These are phyloP conservation scores for Drosophila ironensis DNA, from an alignment of 1,140 invertebrate genomes.

Conservation along the genomic window DNA sequence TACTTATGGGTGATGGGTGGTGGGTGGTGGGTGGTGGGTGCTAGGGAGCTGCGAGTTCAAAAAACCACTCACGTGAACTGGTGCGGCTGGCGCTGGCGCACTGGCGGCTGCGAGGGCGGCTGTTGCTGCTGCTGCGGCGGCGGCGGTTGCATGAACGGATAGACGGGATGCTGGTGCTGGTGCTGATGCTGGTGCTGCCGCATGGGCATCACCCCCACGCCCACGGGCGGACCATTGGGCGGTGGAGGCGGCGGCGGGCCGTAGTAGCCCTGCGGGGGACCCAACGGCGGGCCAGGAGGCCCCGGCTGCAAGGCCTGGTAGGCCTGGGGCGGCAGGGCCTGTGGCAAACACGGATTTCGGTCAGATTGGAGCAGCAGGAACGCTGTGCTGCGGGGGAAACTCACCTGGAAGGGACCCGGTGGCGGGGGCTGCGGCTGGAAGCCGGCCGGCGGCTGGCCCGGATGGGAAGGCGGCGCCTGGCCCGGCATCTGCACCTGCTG, in stretches of 20 bases:
- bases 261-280: constrained; percentile 67
- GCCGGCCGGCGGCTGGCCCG: constrained; percentile 35
- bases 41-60: background rate
- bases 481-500: constrained; percentile 43
- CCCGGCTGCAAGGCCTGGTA: constrained; percentile 82
- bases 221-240: constrained; percentile 59
- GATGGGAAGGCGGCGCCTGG: constrained; percentile 46
- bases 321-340: constrained; percentile 79
- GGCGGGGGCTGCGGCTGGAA: constrained; percentile 56
- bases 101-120: constrained; percentile 53
- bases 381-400: background rate
- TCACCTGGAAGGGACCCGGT: background rate
- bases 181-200: constrained; percentile 45
- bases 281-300: constrained; percentile 81
- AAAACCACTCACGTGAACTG: constrained; percentile 70
- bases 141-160: constrained; percentile 68
- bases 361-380: too few species aligned
- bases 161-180: constrained; percentile 63
- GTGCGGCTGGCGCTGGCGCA: constrained; percentile 75
- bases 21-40: too few species aligned
- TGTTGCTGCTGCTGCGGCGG: constrained; percentile 50
- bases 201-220: constrained; percentile 33
- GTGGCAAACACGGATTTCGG: constrained; percentile 18
- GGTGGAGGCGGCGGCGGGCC: constrained; percentile 67
- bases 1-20: too few species aligned